These are phyloP conservation scores for Subacronicta megacephala DNA, from an alignment of 2,888 invertebrate species.

Conservation along the genomic window DNA sequence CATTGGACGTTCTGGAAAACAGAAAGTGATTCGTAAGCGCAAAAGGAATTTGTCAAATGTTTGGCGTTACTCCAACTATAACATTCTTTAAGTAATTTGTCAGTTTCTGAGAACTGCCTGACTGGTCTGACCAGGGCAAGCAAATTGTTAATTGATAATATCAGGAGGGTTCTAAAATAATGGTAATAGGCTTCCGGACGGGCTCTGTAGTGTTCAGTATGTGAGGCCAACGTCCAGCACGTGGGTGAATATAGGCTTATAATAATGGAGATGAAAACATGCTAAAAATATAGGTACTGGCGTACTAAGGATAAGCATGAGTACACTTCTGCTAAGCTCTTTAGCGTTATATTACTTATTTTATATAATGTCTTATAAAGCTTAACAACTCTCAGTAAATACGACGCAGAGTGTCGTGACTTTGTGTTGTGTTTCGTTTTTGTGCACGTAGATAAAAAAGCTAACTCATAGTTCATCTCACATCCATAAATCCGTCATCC, in stretches of 20 bases:
- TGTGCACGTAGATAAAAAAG: slow-evolving; percentile 4
- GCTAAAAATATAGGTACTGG: too few species aligned
- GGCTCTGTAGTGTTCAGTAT: too few species aligned
- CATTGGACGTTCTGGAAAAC: slow-evolving; percentile 93
- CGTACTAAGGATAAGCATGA: too few species aligned
- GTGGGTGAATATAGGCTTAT: too few species aligned
- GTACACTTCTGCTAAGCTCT: too few species aligned
- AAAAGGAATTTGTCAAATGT: slow-evolving; percentile 22
- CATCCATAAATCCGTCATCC: slow-evolving; percentile 25
- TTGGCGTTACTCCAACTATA: slow-evolving; percentile 30
- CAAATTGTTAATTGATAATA: too few species aligned
- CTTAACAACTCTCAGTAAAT: background rate
- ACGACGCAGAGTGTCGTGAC: background rate
- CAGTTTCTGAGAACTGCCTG: slow-evolving; percentile 7
- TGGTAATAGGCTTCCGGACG: too few species aligned
- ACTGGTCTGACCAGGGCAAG: too few species aligned
- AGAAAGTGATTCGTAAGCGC: slow-evolving; percentile 29
- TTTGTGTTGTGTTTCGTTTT: background rate
- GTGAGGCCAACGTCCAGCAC: too few species aligned
- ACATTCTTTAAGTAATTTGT: slow-evolving; percentile 21
- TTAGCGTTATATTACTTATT: too few species aligned
- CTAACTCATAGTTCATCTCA: slow-evolving; percentile 10
- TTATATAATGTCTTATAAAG: background rate
- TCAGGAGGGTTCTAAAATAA: too few species aligned
- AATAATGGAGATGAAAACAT: too few species aligned